phyloP scores from a whole-genome alignment of 2,113 vertebrate genomes.

The Mungos mungo region DNA sequence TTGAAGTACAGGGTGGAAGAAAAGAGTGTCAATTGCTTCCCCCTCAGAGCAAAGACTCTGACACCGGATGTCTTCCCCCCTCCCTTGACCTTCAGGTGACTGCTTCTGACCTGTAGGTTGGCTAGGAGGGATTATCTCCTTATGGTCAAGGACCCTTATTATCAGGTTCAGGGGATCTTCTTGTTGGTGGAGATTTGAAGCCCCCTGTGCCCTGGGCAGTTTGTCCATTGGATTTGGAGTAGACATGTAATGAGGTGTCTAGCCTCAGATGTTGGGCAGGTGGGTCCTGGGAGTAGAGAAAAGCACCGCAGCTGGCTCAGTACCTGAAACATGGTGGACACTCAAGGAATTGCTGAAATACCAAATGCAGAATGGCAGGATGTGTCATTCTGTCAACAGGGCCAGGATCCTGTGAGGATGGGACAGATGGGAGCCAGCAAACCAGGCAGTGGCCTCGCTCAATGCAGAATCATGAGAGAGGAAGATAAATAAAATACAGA shows the following conservation, averaged over 20 bases:
- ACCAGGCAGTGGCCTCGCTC: background rate
- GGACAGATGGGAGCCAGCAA: too few species aligned
- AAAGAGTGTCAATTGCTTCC: background rate
- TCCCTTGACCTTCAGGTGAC: background rate
- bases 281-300: background rate
- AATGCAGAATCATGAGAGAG: background rate
- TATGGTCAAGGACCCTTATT: background rate
- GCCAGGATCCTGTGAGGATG: background rate
- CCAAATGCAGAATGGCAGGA: background rate
- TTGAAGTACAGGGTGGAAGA: background rate
- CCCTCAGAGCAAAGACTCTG: background rate
- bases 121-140: background rate
- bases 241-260: rapidly evolving
- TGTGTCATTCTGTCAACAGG: rapidly evolving
- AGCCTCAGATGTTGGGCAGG: background rate
- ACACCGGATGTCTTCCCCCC: background rate
- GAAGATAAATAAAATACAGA: background rate
- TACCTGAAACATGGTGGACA: background rate
- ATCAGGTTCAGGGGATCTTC: background rate
- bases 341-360: background rate
- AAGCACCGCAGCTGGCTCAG: background rate
- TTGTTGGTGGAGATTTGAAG: background rate
- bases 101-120: background rate
- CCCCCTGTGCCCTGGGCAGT: too few species aligned
- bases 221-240: background rate